These are phyloP conservation scores for Pelodiscus sinensis DNA, from an alignment of 2,113 vertebrate species.

Conservation along the genomic window DNA sequence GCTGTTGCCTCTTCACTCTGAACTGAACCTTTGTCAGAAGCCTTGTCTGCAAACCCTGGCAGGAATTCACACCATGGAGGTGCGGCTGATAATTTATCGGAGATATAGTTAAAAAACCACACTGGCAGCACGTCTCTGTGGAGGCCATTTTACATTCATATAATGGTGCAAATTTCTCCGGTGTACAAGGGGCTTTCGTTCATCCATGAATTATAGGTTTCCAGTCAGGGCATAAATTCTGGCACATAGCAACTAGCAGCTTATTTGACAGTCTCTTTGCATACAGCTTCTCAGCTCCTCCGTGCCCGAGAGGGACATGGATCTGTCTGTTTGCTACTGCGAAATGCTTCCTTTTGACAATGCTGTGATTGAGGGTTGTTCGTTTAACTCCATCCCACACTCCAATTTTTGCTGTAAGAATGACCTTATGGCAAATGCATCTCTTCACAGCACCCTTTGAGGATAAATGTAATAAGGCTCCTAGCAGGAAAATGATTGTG, in stretches of 20 bases:
- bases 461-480: neutral
- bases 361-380: neutral
- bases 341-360: neutral
- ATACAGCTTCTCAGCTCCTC: neutral
- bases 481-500: neutral
- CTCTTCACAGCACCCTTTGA: neutral
- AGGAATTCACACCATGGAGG: neutral
- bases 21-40: neutral
- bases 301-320: neutral
- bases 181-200: neutral
- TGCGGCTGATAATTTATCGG: accelerated
- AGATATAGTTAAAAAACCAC: neutral
- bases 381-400: neutral
- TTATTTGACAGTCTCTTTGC: neutral
- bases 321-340: neutral
- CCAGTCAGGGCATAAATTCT: neutral
- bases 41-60: neutral
- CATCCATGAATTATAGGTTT: neutral
- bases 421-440: neutral
- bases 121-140: neutral
- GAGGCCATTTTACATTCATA: neutral
- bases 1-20: neutral
- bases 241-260: accelerated
- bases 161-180: neutral
- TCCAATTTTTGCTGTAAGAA: neutral